A percentile compares a stretch with the other conserved stretches of the same genome.
phyloP scores from a whole-genome alignment of 1,140 invertebrate genomes.

The Asbolus verrucosus region DNA sequence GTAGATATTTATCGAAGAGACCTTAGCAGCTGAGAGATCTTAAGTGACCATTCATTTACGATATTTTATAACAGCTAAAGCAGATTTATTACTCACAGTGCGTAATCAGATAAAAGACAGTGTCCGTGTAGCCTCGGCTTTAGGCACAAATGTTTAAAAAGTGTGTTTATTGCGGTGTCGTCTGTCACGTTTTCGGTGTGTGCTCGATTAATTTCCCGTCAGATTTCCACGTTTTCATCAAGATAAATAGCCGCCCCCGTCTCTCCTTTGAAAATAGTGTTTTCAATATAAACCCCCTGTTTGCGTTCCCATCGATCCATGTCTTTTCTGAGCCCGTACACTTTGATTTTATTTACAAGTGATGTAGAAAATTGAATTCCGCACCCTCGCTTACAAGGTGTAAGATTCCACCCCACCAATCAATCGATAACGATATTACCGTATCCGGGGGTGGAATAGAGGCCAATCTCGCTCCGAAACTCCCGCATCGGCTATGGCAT shows the following conservation, averaged over 20 bases:
- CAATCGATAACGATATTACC: slow-evolving; percentile 59
- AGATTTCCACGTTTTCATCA: background rate
- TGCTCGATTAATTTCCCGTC: background rate
- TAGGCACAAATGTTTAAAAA: no score
- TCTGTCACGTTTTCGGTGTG: no score
- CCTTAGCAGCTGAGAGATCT: background rate
- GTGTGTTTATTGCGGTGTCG: no score
- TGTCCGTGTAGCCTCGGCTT: no score
- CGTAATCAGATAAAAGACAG: no score
- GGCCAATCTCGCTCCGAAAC: background rate
- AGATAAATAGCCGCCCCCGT: background rate
- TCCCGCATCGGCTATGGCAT: slow-evolving; percentile 3
- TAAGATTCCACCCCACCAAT: slow-evolving; percentile 59
- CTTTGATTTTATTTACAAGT: slow-evolving; percentile 65
- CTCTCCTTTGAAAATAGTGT: background rate
- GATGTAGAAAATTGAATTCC: slow-evolving; percentile 66
- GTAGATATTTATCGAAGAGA: slow-evolving; percentile 16
- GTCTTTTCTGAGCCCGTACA: slow-evolving; percentile 59
- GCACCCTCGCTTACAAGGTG: slow-evolving; percentile 60
- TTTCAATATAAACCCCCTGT: slow-evolving; percentile 25
- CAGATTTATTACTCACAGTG: no score
- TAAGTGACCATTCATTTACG: slow-evolving; percentile 3
- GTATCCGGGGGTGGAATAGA: slow-evolving; percentile 14
- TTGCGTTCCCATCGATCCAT: slow-evolving; percentile 49
- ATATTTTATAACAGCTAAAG: slow-evolving; percentile 14